These are phyloP conservation scores for Hydropsyche tenuis DNA, from an alignment of 1,140 invertebrate species.

Conservation along the genomic window DNA sequence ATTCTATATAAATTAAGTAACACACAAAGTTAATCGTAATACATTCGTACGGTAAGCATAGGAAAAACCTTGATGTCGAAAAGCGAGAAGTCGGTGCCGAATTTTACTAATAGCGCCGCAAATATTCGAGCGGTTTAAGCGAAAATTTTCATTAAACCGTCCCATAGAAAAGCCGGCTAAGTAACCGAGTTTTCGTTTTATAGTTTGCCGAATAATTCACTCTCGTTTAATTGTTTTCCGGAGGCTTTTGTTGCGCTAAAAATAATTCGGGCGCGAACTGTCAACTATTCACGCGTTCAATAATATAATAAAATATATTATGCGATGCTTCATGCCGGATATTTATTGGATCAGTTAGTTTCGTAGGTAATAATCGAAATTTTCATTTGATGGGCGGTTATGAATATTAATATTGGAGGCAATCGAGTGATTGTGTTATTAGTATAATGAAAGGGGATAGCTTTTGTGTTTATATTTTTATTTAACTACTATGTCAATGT, in stretches of 20 bases:
- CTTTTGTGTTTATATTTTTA: no score
- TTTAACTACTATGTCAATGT: no score
- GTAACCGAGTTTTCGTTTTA: constrained; percentile 5
- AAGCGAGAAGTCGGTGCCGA: neutral
- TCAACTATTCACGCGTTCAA: neutral
- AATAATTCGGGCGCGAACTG: neutral
- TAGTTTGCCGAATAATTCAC: constrained; percentile 3
- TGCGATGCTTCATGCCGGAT: neutral
- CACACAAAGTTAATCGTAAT: no score
- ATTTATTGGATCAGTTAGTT: no score
- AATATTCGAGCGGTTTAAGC: constrained; percentile 7
- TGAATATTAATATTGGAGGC: no score
- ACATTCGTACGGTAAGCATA: no score
- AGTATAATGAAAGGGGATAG: no score
- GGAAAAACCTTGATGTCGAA: neutral
- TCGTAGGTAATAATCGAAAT: no score
- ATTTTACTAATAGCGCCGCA: constrained; percentile 19
- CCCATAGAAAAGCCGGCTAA: neutral
- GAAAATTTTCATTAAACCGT: constrained; percentile 17
- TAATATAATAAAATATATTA: neutral
- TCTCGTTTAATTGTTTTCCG: neutral
- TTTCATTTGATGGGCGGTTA: no score
- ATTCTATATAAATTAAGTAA: no score
- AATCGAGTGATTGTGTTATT: no score
- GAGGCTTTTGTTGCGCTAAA: neutral